Percentiles rank a stretch among this genome's conserved stretches.
Conservation (phyloP, 2,797 vertebrate genomes). For the Melanotaenia maccullochi region DNA sequence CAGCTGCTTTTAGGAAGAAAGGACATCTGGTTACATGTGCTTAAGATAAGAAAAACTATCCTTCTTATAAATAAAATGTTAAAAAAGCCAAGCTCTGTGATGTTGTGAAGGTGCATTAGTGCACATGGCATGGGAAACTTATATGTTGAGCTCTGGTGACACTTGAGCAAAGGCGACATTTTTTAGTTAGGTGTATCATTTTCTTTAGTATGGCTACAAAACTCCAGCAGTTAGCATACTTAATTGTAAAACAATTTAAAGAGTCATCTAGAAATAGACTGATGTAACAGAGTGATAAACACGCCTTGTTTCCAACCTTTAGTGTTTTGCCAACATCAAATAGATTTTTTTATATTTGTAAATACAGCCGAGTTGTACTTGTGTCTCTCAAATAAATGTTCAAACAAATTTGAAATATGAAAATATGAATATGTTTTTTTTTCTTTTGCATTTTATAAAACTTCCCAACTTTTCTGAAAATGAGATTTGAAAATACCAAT, state of each 20-base stretch:
- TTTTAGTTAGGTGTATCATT: neutral
- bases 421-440: neutral
- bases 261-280: neutral
- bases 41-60: no score
- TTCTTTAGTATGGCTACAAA: neutral
- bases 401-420: neutral
- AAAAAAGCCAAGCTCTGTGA: neutral
- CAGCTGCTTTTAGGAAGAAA: neutral
- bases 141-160: neutral
- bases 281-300: neutral
- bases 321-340: no score
- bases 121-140: no score
- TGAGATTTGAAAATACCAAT: neutral
- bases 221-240: neutral
- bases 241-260: neutral
- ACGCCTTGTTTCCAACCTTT: neutral
- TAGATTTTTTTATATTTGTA: neutral
- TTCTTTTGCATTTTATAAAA: neutral
- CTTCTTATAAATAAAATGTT: no score
- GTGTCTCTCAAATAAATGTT: neutral
- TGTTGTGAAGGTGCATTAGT: neutral
- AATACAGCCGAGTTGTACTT: neutral
- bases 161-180: neutral
- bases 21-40: neutral
- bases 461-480: neutral